These are phyloP conservation scores for Ophiodon elongatus DNA, from an alignment of 2,113 vertebrate genomes.

Conservation along the genomic window DNA sequence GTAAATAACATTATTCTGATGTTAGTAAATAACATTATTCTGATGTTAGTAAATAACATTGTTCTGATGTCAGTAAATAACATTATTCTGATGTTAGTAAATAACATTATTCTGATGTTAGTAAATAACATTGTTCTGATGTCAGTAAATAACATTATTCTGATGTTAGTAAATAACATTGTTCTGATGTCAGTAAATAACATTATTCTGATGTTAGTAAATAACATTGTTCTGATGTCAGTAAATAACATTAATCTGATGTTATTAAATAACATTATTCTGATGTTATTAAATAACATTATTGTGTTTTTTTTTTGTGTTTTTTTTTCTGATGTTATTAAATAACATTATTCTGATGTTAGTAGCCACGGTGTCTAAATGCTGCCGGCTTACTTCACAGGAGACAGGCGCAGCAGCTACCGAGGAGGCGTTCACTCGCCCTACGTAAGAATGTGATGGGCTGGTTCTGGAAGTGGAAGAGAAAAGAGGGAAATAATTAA, in stretches of 20 bases:
- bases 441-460: background rate
- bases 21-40: background rate
- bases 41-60: background rate
- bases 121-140: background rate
- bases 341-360: background rate
- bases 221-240: background rate
- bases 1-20: background rate
- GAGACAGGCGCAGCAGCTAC: background rate
- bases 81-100: background rate
- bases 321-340: background rate
- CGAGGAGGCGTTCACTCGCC: background rate
- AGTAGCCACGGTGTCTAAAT: background rate
- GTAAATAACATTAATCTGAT: background rate
- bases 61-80: background rate
- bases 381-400: background rate
- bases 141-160: background rate
- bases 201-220: background rate
- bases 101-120: background rate
- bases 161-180: background rate
- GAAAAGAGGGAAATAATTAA: background rate
- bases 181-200: background rate
- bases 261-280: background rate
- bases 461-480: conserved; percentile 1
- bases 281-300: background rate
- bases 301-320: too few relatives aligned